phyloP scores from a whole-genome alignment of 2,888 invertebrate genomes.

The Hoplodrina blanda region DNA sequence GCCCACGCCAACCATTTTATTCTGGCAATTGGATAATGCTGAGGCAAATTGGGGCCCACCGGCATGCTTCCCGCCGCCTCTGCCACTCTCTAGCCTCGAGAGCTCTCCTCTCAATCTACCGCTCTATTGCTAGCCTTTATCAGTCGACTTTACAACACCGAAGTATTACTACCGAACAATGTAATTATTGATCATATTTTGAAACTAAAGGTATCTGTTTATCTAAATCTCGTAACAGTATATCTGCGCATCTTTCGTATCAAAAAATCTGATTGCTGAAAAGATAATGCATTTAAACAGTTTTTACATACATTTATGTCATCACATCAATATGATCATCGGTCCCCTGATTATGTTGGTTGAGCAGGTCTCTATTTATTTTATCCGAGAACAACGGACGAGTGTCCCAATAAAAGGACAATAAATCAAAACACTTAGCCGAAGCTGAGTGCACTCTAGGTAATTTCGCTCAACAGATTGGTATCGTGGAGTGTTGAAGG shows the following conservation, averaged over 20 bases:
- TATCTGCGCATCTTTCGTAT: too few relatives aligned
- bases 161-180: conserved; percentile 1
- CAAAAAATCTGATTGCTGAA: neutral
- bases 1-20: conserved; percentile 90
- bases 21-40: conserved; percentile 87
- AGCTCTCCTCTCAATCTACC: conserved; percentile 79
- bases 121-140: conserved; percentile 80
- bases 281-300: neutral
- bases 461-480: conserved; percentile 80
- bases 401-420: conserved; percentile 85
- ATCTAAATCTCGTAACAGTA: neutral
- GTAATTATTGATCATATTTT: too few relatives aligned
- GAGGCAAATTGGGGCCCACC: conserved; percentile 88
- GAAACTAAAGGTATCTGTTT: too few relatives aligned
- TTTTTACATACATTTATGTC: neutral
- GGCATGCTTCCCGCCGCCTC: conserved; percentile 81
- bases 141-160: conserved; percentile 65
- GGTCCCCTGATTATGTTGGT: conserved; percentile 1
- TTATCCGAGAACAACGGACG: conserved; percentile 73
- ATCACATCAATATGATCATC: neutral
- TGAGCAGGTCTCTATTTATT: conserved; percentile 28
- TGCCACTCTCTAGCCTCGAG: conserved; percentile 83
- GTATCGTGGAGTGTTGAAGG: conserved; percentile 70
- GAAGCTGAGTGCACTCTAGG: conserved; percentile 81
- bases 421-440: conserved; percentile 88